Conservation (phyloP, 2,888 invertebrate genomes). For the Arrhopalites spinosus region DNA sequence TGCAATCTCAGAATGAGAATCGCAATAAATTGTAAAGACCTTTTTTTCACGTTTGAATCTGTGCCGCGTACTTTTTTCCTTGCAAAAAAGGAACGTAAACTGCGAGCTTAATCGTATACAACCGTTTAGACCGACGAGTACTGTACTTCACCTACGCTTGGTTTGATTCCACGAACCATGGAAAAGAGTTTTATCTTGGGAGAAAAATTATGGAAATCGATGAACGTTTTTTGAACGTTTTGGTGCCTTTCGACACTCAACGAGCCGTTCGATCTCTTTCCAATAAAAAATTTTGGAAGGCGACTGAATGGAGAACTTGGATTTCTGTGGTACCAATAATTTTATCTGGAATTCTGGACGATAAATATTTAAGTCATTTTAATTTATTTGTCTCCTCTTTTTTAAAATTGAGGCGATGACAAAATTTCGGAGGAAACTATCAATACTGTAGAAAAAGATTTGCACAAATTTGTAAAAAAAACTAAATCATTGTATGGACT, state of each 20-base stretch:
- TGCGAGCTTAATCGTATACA: too few species aligned
- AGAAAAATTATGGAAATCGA: background rate
- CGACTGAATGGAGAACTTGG: background rate
- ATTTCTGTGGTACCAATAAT: background rate
- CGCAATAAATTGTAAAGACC: too few species aligned
- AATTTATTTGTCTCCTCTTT: background rate
- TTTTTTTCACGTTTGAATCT: too few species aligned
- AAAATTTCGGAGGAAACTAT: background rate
- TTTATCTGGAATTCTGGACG: background rate
- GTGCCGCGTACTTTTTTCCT: too few species aligned
- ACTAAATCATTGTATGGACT: constrained; percentile 35
- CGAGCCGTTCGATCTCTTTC: background rate
- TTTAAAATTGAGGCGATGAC: background rate
- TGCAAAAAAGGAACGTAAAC: too few species aligned
- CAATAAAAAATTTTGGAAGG: background rate
- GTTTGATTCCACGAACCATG: background rate
- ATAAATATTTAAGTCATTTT: background rate
- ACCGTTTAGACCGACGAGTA: too few species aligned
- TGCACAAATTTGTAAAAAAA: constrained; percentile 20
- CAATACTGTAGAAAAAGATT: background rate
- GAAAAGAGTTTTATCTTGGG: background rate
- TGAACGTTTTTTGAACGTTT: background rate
- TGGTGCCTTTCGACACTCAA: background rate
- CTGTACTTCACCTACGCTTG: too few species aligned
- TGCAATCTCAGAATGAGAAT: too few species aligned